Conservation (phyloP, 2,797 vertebrate genomes). For the Erithacus rubecula region DNA sequence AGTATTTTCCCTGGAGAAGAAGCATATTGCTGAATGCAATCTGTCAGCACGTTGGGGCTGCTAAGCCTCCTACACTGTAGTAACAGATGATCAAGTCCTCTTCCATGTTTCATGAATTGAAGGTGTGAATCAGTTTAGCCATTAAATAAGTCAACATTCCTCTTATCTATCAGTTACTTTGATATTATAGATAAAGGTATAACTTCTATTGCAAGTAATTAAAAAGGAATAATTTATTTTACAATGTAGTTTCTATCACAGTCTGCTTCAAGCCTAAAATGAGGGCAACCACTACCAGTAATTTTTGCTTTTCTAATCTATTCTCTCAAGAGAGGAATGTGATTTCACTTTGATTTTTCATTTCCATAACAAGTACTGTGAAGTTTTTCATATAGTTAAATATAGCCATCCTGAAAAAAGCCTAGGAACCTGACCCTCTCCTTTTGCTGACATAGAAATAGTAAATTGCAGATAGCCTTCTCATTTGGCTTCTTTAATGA, state of each 20-base stretch:
- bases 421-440: not conserved
- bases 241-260: slow-evolving; percentile 47
- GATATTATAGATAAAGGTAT: slow-evolving; percentile 66
- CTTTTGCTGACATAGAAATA: not conserved
- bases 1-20: slow-evolving; percentile 33
- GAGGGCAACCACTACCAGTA: slow-evolving; percentile 43
- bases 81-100: slow-evolving; percentile 52
- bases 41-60: not conserved
- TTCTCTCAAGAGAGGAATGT: slow-evolving; percentile 30
- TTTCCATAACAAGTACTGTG: slow-evolving; percentile 26
- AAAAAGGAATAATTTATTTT: slow-evolving; percentile 70
- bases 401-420: not conserved
- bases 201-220: slow-evolving; percentile 58
- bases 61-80: not conserved
- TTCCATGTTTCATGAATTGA: slow-evolving; percentile 51
- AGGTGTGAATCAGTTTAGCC: slow-evolving; percentile 61
- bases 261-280: slow-evolving; percentile 54
- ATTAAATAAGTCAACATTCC: slow-evolving; percentile 49
- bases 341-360: slow-evolving; percentile 51
- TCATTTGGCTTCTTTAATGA: not conserved
- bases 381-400: not conserved
- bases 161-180: slow-evolving; percentile 60
- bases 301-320: slow-evolving; percentile 43
- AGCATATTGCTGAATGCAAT: slow-evolving; percentile 40
- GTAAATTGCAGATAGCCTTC: not conserved